A percentile compares a stretch with the other conserved stretches of the same genome.
These are phyloP conservation scores for Anthophora plumipes DNA, from an alignment of 2,888 invertebrate species.

Conservation along the genomic window DNA sequence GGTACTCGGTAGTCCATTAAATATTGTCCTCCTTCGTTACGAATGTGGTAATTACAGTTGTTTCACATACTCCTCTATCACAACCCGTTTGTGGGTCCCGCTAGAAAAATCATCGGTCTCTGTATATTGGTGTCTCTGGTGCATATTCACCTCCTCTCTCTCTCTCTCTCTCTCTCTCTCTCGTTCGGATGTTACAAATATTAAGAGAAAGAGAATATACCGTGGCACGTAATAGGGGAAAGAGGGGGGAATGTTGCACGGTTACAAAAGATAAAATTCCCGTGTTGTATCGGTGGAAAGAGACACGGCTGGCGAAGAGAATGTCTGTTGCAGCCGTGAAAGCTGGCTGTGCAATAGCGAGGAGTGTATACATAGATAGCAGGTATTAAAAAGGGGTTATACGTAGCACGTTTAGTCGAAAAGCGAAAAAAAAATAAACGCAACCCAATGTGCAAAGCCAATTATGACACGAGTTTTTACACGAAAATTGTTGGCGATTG, in stretches of 20 bases:
- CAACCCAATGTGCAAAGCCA: too few relatives aligned
- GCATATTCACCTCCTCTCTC: too few relatives aligned
- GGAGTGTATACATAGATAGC: slow-evolving; percentile 12
- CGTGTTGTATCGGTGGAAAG: slow-evolving; percentile 18
- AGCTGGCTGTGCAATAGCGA: slow-evolving; percentile 17
- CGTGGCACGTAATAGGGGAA: neutral
- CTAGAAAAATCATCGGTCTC: neutral
- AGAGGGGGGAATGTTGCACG: neutral
- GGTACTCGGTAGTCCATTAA: slow-evolving; percentile 22
- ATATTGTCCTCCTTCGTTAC: slow-evolving; percentile 21
- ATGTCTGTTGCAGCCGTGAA: slow-evolving; percentile 37
- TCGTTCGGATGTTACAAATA: neutral
- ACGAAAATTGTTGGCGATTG: too few relatives aligned
- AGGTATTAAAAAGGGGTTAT: slow-evolving; percentile 27
- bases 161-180: neutral
- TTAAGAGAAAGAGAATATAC: slow-evolving; percentile 24
- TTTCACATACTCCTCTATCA: neutral
- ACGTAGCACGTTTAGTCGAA: too few relatives aligned
- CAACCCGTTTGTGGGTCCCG: neutral
- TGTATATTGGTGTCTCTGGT: neutral
- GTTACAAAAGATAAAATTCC: slow-evolving; percentile 33
- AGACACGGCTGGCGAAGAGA: slow-evolving; percentile 19
- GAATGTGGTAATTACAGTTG: neutral
- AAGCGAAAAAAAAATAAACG: too few relatives aligned
- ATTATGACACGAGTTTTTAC: too few relatives aligned